These are phyloP conservation scores for Platynereis dumerilii DNA, from an alignment of 2,888 invertebrate genomes.

Conservation along the genomic window DNA sequence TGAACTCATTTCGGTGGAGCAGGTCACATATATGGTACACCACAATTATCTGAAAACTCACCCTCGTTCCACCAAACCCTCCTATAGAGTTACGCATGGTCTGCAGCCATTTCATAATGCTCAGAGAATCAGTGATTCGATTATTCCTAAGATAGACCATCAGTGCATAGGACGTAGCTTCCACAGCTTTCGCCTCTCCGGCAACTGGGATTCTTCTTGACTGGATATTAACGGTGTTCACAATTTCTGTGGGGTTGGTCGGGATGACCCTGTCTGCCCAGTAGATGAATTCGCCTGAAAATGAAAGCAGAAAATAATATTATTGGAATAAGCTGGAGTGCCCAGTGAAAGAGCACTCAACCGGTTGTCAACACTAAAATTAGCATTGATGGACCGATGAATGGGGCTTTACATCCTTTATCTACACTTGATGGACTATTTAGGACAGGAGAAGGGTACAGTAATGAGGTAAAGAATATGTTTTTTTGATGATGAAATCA, in stretches of 20 bases:
- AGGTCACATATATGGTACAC: no score
- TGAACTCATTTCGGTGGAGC: no score
- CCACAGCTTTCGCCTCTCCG: constrained; percentile 89
- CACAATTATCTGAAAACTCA: no score
- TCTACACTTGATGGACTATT: no score
- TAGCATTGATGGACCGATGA: neutral
- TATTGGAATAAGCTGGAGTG: neutral
- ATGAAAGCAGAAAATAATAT: neutral
- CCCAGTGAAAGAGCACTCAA: neutral
- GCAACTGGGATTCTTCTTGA: constrained; percentile 78
- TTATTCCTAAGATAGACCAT: constrained; percentile 67
- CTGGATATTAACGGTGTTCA: constrained; percentile 73
- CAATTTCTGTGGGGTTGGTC: constrained; percentile 49
- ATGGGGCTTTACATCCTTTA: no score
- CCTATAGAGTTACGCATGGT: constrained; percentile 56
- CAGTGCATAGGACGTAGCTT: constrained; percentile 89
- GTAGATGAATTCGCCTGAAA: constrained; percentile 40
- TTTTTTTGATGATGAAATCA: no score
- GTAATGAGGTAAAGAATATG: no score
- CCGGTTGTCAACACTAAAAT: neutral
- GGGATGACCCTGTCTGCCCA: constrained; percentile 50
- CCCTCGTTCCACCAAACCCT: constrained; percentile 56
- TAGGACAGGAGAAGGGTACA: no score
- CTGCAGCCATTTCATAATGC: constrained; percentile 58
- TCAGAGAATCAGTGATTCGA: constrained; percentile 39